Evolutionary conservation across 1,140 invertebrate species (phyloP), one percentile per base, ranked within the genome.

Genomic region (Odontomachus brunneus): DNA sequence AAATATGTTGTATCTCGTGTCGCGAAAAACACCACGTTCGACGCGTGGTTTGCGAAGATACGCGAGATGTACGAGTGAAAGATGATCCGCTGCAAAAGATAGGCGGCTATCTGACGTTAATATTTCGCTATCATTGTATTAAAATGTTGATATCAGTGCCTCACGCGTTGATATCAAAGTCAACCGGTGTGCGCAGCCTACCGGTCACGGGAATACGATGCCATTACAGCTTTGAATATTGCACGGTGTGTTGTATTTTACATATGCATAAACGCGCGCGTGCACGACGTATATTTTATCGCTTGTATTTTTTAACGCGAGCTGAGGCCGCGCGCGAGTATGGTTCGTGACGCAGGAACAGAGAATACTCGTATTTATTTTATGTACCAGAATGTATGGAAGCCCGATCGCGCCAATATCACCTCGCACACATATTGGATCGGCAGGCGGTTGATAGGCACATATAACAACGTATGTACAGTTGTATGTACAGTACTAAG

Each of bases 311-410:
- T 78, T 78, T 78, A 78, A 17, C 51, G 51, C 38, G 19, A 2
- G 24, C 15, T 7, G 17, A 55, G n/a, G 11, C n/a, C 15, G 62
- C 29, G 29, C 5, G 12, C 17, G 63, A 29, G 49, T 15, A 44
- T 26, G 26, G 51, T 15, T 55, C 19, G 17, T 57, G 33, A 69
- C 63, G 15, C 17, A 11, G 51, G n/a, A 57, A 69, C 49, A 24
- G 65, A 57, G 51, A 57, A 78, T 78, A 78, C 53, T 69, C 29
- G 17, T 78, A 57, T 69, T 78, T 78, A 57, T 78, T 69, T 66
- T 78, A 38, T 78, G 14, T 55, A 55, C 44, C 15, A 17, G 15
- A 69, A 24, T 17, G 22, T 33, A 19, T 19, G 15, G 3, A 26
- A 60, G 29, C 44, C 22, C 48, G 19, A 51, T 24, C 29, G 7